A percentile compares a stretch with the other conserved stretches of the same genome.
phyloP scores from a whole-genome alignment of 1,140 invertebrate species.

The Anastrepha ludens region DNA sequence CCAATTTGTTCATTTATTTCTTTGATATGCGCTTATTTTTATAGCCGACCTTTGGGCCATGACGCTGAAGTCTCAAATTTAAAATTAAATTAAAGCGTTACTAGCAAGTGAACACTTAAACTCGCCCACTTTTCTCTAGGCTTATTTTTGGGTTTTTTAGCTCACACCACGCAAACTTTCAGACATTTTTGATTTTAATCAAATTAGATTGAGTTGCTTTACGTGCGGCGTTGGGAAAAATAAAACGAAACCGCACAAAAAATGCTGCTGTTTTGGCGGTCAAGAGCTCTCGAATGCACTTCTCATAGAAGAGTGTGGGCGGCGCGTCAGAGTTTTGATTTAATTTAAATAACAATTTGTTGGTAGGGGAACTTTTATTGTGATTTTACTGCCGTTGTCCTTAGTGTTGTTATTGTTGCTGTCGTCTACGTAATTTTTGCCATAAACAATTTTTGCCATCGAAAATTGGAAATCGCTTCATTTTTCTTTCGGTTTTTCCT shows the following conservation, averaged over 20 bases:
- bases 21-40: constrained; percentile 6
- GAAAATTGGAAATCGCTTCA: not conserved
- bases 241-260: not conserved
- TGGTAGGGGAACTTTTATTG: not conserved
- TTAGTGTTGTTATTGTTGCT: not conserved
- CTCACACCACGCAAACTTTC: not conserved
- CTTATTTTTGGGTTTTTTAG: not conserved
- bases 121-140: not conserved
- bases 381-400: not conserved
- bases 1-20: not conserved
- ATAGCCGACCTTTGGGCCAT: not conserved
- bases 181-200: constrained; percentile 42
- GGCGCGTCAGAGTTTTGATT: constrained; percentile 22
- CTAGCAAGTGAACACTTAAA: not conserved
- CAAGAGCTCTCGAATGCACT: not conserved
- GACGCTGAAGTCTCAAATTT: not conserved
- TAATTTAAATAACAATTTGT: constrained; percentile 23
- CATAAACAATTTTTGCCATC: constrained; percentile 7
- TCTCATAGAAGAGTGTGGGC: not conserved
- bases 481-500: not conserved
- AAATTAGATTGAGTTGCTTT: constrained; percentile 29
- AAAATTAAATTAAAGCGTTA: not conserved
- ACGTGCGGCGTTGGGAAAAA: not conserved
- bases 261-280: not conserved
- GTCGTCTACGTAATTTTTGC: not conserved